Conservation (phyloP, 1,140 invertebrate genomes). For the Diplogasteroides magnus region DNA sequence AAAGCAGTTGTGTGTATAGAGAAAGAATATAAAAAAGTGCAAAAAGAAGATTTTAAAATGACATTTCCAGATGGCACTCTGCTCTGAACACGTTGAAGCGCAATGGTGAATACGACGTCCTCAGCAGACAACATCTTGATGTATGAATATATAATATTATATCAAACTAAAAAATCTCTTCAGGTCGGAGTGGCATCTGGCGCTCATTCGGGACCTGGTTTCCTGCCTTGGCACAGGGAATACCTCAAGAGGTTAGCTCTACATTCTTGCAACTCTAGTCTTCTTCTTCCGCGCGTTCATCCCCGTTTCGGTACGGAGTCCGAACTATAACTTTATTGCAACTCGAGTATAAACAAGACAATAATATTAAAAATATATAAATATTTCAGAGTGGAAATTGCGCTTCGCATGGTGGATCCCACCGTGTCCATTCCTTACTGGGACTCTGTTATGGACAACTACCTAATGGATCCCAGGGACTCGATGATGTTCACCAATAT, state of each 20-base stretch:
- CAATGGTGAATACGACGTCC: slow-evolving; percentile 52
- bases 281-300: too few relatives aligned
- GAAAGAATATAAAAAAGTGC: too few relatives aligned
- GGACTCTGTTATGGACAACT: slow-evolving; percentile 47
- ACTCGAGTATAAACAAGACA: neutral
- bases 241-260: slow-evolving; percentile 46
- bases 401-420: slow-evolving; percentile 51
- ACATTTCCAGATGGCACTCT: slow-evolving; percentile 48
- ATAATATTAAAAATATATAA: too few relatives aligned
- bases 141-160: slow-evolving; percentile 22
- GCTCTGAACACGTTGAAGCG: slow-evolving; percentile 56
- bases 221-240: slow-evolving; percentile 51
- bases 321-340: neutral
- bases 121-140: slow-evolving; percentile 40
- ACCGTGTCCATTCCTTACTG: slow-evolving; percentile 50
- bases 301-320: too few relatives aligned
- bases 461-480: slow-evolving; percentile 52
- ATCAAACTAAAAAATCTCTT: neutral
- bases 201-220: slow-evolving; percentile 48
- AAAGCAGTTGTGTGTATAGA: too few relatives aligned
- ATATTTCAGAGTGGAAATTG: slow-evolving; percentile 42
- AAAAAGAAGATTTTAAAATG: too few relatives aligned
- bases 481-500: slow-evolving; percentile 51
- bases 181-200: slow-evolving; percentile 45
- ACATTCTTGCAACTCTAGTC: too few relatives aligned